phyloP scores from a whole-genome alignment of 2,113 vertebrate species.

The Pterocles burchelli region DNA sequence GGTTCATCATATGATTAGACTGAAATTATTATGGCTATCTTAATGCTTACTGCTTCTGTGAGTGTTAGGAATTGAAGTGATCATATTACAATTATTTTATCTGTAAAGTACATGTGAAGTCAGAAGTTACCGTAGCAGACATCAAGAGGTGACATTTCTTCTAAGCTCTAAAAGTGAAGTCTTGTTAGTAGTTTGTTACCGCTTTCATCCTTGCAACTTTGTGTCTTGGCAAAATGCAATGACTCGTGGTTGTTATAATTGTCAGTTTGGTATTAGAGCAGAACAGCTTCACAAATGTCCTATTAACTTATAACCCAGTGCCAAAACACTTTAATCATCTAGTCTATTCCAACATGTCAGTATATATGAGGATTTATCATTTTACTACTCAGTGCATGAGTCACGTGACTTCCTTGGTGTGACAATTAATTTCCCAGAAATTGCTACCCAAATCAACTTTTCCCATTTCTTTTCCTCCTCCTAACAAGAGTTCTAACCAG shows the following conservation, averaged over 20 bases:
- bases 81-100: not conserved
- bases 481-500: not conserved
- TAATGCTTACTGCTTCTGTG: not conserved
- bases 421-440: constrained; percentile 40
- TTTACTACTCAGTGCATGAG: constrained; percentile 25
- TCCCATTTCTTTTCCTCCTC: not conserved
- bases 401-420: not conserved
- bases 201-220: not conserved
- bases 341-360: not conserved
- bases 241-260: constrained; percentile 14
- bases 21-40: not conserved
- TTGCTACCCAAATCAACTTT: not conserved
- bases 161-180: not conserved
- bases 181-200: not conserved
- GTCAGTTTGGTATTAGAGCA: constrained; percentile 32
- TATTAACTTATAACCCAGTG: constrained; percentile 55
- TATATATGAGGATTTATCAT: constrained; percentile 6
- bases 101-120: not conserved
- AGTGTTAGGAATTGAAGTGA: not conserved
- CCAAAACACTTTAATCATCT: constrained; percentile 30
- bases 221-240: not conserved
- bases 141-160: not conserved
- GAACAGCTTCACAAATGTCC: constrained; percentile 49
- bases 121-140: not conserved
- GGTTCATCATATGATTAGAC: not conserved